phyloP scores from a whole-genome alignment of 2,797 vertebrate species.

The Malacoraja senta region DNA sequence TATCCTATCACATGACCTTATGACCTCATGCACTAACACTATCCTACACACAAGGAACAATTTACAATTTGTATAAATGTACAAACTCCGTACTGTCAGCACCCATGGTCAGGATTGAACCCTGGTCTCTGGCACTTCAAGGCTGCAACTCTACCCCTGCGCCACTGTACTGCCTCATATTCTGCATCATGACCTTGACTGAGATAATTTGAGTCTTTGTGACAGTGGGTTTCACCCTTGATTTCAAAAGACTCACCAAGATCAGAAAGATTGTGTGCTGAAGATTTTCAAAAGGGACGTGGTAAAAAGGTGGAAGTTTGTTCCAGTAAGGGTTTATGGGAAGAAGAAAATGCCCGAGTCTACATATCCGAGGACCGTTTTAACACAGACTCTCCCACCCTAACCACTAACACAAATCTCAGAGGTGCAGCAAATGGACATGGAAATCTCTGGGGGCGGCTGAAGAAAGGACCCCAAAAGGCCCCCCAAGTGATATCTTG shows the following conservation, averaged over 20 bases:
- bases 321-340: neutral
- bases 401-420: neutral
- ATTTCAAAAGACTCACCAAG: neutral
- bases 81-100: no score
- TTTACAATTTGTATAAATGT: no score
- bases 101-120: no score
- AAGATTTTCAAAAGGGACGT: neutral
- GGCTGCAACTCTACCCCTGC: no score
- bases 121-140: no score
- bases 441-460: neutral
- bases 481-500: neutral
- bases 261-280: neutral
- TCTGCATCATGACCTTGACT: neutral
- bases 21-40: no score
- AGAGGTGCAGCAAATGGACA: neutral
- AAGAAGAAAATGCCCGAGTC: no score
- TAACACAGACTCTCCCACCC: neutral
- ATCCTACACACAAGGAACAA: no score
- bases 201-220: no score
- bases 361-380: neutral
- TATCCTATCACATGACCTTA: no score
- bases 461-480: neutral
- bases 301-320: neutral
- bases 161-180: neutral
- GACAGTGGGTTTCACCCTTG: neutral